Conservation (phyloP, 2,797 vertebrate genomes). For the Clarias pachynema region DNA sequence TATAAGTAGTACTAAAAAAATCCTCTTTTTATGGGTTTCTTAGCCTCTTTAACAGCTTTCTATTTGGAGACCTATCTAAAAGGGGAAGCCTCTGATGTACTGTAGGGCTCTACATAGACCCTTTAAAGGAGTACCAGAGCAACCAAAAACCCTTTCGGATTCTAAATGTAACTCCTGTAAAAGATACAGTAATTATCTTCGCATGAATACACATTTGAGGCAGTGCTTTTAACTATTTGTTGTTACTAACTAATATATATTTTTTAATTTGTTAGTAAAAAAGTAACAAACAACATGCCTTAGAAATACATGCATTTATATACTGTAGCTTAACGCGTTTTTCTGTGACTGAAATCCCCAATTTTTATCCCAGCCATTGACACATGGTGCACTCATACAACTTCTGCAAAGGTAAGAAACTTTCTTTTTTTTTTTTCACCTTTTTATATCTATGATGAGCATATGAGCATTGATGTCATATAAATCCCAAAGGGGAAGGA, state of each 20-base stretch:
- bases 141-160: background rate
- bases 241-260: too few relatives aligned
- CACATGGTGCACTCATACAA: slow-evolving; percentile 2
- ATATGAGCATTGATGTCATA: slow-evolving; percentile 36
- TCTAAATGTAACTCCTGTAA: background rate
- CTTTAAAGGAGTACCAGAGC: background rate
- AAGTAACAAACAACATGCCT: background rate
- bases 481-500: slow-evolving; percentile 34
- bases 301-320: background rate
- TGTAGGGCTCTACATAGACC: background rate
- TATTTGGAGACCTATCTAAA: background rate
- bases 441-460: slow-evolving; percentile 33
- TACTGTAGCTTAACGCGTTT: background rate
- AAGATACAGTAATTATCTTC: background rate
- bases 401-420: slow-evolving; percentile 12
- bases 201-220: background rate
- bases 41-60: background rate
- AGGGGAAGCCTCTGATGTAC: background rate
- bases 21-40: background rate
- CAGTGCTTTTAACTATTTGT: too few relatives aligned
- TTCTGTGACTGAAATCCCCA: background rate
- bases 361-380: slow-evolving; percentile 10
- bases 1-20: background rate
- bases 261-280: background rate
- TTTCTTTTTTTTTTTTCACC: background rate